phyloP scores from a whole-genome alignment of 2,797 vertebrate genomes.

The Lagodon rhomboides region DNA sequence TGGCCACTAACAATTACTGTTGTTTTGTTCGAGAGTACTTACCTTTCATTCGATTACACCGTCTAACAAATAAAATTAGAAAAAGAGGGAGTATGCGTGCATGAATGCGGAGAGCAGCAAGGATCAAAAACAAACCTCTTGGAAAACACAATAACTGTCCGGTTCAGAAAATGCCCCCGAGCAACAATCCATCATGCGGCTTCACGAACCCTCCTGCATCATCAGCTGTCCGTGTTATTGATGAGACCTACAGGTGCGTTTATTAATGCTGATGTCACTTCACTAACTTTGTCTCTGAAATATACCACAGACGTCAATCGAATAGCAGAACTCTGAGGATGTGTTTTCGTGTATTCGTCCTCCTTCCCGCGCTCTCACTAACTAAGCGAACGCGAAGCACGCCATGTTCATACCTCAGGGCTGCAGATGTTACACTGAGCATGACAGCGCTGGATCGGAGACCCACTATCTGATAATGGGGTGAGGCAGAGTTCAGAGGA shows the following conservation, averaged over 20 bases:
- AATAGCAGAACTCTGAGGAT: neutral
- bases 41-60: conserved; percentile 69
- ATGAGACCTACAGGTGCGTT: conserved; percentile 3
- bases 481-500: conserved; percentile 72
- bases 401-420: conserved; percentile 41
- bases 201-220: conserved; percentile 5
- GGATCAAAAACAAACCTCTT: conserved; percentile 77
- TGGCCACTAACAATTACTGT: conserved; percentile 61
- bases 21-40: conserved; percentile 74
- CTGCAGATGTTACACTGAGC: conserved; percentile 46
- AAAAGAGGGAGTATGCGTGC: conserved; percentile 45
- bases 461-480: conserved; percentile 56
- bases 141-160: conserved; percentile 64
- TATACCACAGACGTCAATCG: neutral
- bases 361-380: conserved; percentile 12
- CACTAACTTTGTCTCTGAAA: conserved; percentile 12
- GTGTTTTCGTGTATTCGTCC: neutral
- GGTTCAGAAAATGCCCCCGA: conserved; percentile 52
- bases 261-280: too few relatives aligned
- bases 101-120: conserved; percentile 50
- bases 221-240: neutral
- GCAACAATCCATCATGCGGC: conserved; percentile 41
- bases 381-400: conserved; percentile 17
- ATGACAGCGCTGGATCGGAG: conserved; percentile 35
- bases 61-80: conserved; percentile 71